Conservation (phyloP, 2,797 vertebrate species). For the Kryptopterus vitreolus region DNA sequence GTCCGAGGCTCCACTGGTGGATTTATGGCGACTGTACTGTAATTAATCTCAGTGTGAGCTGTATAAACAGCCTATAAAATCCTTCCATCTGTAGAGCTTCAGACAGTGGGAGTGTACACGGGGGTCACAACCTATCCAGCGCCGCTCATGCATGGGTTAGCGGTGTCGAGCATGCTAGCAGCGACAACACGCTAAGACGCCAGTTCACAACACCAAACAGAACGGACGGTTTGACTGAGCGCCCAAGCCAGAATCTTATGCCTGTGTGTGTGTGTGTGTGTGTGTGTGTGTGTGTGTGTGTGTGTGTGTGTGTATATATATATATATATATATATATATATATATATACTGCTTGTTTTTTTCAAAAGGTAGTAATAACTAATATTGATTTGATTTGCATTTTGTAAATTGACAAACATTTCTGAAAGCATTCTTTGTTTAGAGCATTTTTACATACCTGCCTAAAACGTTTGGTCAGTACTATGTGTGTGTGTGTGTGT, state of each 20-base stretch:
- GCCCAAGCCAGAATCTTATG: slow-evolving; percentile 55
- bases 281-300: too few relatives aligned
- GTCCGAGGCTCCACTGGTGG: slow-evolving; percentile 29
- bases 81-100: slow-evolving; percentile 44
- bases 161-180: slow-evolving; percentile 46
- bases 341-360: too few relatives aligned
- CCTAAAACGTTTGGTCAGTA: too few relatives aligned
- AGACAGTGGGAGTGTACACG: slow-evolving; percentile 48
- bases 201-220: slow-evolving; percentile 5
- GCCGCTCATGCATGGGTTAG: slow-evolving; percentile 47
- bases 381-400: too few relatives aligned
- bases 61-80: slow-evolving; percentile 51
- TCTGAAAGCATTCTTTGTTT: too few relatives aligned
- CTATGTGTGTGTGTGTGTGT: too few relatives aligned
- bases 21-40: slow-evolving; percentile 39
- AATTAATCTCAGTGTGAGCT: slow-evolving; percentile 47
- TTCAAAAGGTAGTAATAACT: too few relatives aligned
- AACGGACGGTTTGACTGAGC: background rate
- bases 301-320: too few relatives aligned
- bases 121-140: slow-evolving; percentile 55
- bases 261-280: too few relatives aligned
- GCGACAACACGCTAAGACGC: slow-evolving; percentile 54
- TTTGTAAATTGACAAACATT: too few relatives aligned
- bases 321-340: too few relatives aligned
- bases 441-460: too few relatives aligned